Percentiles rank a stretch among this genome's conserved stretches.
Evolutionary conservation across 2,797 vertebrate species (phyloP).

Genomic region (Sus cebifrons): DNA sequence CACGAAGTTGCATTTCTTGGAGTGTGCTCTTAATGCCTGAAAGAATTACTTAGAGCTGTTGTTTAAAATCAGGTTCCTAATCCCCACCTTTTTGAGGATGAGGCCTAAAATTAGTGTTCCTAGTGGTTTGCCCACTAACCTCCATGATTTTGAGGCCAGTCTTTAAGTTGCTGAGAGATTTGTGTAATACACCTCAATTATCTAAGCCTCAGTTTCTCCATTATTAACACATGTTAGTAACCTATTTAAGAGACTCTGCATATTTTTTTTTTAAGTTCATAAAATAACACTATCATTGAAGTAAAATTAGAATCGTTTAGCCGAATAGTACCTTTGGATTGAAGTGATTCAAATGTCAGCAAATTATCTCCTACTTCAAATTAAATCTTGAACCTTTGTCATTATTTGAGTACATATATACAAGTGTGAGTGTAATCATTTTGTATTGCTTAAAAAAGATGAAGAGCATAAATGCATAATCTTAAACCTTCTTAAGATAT

Average conservation of each 20-base stretch:
- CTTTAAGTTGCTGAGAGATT: neutral
- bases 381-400: neutral
- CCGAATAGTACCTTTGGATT: neutral
- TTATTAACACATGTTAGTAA: neutral
- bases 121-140: neutral
- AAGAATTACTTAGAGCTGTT: neutral
- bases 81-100: neutral
- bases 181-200: neutral
- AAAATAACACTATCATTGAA: neutral
- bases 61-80: neutral
- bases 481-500: constrained; percentile 8
- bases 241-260: neutral
- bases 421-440: neutral
- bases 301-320: neutral
- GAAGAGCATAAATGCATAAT: neutral
- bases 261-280: neutral
- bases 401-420: neutral
- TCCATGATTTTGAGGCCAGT: neutral
- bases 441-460: constrained; percentile 54
- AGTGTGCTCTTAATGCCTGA: neutral
- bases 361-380: neutral
- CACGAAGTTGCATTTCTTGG: neutral
- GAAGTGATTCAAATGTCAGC: neutral
- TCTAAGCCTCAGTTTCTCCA: neutral
- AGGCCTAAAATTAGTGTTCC: neutral